Evolutionary conservation across 1,140 invertebrate species (phyloP).

Genomic region (Elymnias hypermnestra): DNA sequence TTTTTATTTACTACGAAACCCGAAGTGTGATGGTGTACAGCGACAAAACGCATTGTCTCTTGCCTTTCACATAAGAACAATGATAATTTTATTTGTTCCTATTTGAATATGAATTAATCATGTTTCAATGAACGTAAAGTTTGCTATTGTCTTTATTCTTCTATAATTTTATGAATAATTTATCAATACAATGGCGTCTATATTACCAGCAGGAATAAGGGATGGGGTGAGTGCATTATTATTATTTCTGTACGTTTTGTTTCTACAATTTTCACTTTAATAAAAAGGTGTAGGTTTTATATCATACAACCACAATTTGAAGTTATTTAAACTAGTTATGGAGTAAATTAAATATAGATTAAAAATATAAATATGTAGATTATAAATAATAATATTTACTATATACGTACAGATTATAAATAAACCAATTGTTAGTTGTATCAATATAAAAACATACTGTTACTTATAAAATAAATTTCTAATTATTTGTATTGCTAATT

Average conservation of each 20-base stretch:
- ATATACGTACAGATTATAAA: too few species aligned
- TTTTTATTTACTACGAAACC: constrained; percentile 20
- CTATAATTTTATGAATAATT: background rate
- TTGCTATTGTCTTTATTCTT: background rate
- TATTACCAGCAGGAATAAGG: constrained; percentile 45
- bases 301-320: too few species aligned
- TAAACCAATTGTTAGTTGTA: too few species aligned
- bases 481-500: too few species aligned
- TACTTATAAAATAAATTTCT: too few species aligned
- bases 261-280: background rate
- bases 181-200: constrained; percentile 41
- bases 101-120: background rate
- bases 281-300: too few species aligned
- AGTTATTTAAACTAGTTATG: too few species aligned
- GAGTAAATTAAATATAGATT: too few species aligned
- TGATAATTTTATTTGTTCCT: constrained; percentile 7
- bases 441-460: too few species aligned
- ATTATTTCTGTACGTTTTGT: background rate
- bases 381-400: too few species aligned
- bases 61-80: constrained; percentile 14
- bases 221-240: constrained; percentile 57
- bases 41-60: constrained; percentile 13
- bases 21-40: background rate
- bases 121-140: background rate
- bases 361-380: too few species aligned